Base-by-base conservation (phyloP, 2,797 vertebrate genomes). In the Sciurus carolinensis region DNA sequence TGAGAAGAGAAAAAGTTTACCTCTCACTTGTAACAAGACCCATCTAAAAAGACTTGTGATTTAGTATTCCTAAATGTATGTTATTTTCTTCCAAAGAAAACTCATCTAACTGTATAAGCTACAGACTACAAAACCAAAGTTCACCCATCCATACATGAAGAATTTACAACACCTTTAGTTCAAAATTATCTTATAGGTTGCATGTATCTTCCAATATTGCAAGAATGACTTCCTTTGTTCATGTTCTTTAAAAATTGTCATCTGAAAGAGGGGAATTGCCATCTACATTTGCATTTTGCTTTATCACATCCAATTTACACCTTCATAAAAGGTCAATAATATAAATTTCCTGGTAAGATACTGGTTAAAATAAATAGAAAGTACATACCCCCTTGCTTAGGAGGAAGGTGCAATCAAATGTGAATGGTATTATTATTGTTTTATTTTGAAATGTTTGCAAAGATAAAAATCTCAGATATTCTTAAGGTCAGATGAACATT, bases 291-390 rank as follows among this genome's bases (percentile, higher is more conserved):
- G 64, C 67, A 76, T 81, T 67, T 89, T 85, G 15, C 67, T 79
- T 39, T 52, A 39, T 39, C 39, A 39, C 39, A 7, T 36, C 15
- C 64, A 84, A 10, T 81, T 80, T 87, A 15, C 7, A 22, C n/a
- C 50, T 57, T 54, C 52, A 76, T 50, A 39, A 93, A 79, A 94
- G 57, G 72, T 6, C 47, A 84, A 30, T 39, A 39, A 39, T 62
- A 33, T 22, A 39, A 80, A 75, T 81, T 76, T 94, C 88, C 50
- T 62, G 17, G 59, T 89, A 67, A 80, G 57, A 36, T 33, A 52
- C 24, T 44, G 66, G 59, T 80, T 85, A 85, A 79, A 79, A 84
- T 79, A 91, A 94, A 64, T 26, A 62, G 9, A 75, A 89, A 59
- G 0, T 72, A 17, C 8, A 39, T 54, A 66, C 20, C 30, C 52